Evolutionary conservation across 1,140 invertebrate genomes (phyloP).

Genomic region (Zeugodacus cucurbitae): DNA sequence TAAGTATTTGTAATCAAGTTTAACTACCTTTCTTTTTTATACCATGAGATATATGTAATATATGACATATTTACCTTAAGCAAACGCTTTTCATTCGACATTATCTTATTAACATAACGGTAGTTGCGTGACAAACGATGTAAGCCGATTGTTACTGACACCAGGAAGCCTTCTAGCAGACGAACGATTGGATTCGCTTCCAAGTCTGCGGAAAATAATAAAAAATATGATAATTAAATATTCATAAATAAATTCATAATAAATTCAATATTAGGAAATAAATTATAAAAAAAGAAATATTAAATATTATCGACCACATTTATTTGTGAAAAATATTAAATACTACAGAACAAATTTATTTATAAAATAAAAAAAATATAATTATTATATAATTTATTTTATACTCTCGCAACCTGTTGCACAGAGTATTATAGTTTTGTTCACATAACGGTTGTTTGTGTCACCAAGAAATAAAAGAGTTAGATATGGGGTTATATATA

Average conservation of each 20-base stretch:
- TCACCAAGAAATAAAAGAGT: no score
- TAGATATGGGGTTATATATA: no score
- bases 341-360: background rate
- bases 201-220: constrained; percentile 49
- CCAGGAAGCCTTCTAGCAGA: constrained; percentile 76
- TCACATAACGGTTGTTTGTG: no score
- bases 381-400: no score
- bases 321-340: background rate
- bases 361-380: no score
- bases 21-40: no score
- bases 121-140: constrained; percentile 93
- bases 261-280: background rate
- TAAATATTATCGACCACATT: background rate
- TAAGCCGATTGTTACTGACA: constrained; percentile 86
- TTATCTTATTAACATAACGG: constrained; percentile 86
- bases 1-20: no score
- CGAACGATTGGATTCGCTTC: constrained; percentile 62
- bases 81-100: constrained; percentile 82
- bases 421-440: no score
- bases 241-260: background rate
- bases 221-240: background rate
- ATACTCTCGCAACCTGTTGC: no score
- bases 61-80: constrained; percentile 85
- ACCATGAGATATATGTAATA: background rate
- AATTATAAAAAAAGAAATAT: background rate